These are phyloP conservation scores for Adoxophyes honmai DNA, from an alignment of 1,140 invertebrate genomes.

Conservation along the genomic window DNA sequence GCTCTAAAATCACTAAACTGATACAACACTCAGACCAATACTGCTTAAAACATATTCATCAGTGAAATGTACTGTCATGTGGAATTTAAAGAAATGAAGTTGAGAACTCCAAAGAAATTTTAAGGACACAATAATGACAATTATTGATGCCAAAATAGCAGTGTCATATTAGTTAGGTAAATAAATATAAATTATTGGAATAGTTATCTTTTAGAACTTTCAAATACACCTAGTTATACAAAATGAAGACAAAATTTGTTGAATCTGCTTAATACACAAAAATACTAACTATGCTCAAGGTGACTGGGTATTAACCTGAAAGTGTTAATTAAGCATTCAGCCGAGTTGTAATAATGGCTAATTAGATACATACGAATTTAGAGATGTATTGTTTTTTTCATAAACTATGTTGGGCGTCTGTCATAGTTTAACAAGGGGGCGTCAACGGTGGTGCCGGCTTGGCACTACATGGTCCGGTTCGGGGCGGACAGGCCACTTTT, in stretches of 20 bases:
- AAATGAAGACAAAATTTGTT: constrained; percentile 3
- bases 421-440: constrained; percentile 42
- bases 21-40: no score
- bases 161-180: no score
- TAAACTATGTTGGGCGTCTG: constrained; percentile 8
- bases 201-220: no score
- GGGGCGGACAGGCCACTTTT: constrained; percentile 37
- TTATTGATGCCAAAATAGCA: no score
- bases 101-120: not conserved
- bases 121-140: no score
- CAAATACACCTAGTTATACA: not conserved
- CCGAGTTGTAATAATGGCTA: constrained; percentile 6
- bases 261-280: not conserved
- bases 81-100: no score
- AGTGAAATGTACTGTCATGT: no score
- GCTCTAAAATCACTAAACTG: no score
- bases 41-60: no score
- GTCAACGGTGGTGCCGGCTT: constrained; percentile 43
- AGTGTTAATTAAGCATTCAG: constrained; percentile 12
- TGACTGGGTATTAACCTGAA: constrained; percentile 19
- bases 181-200: no score
- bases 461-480: constrained; percentile 16
- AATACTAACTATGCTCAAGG: constrained; percentile 12
- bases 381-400: constrained; percentile 7
- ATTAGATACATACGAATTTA: constrained; percentile 8